Evolutionary conservation across 2,888 invertebrate genomes (phyloP), one percentile per base, ranked within the genome.

Genomic region (Cylloceria caligata): DNA sequence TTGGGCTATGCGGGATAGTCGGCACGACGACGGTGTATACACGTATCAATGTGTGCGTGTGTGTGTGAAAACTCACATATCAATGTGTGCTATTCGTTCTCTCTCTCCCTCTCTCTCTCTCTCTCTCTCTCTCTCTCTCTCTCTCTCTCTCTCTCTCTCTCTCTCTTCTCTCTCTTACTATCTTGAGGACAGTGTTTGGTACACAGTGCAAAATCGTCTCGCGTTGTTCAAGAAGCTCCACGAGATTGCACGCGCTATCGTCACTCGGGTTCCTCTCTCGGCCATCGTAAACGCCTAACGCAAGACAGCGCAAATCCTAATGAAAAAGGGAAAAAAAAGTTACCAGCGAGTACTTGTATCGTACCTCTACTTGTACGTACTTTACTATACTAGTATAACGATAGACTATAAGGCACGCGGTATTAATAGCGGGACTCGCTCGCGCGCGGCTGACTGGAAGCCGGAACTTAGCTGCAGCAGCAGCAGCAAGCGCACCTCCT

Each of bases 371-470:
- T 45, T 19, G 21, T 62, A 39, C 60, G 45, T 72, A 72, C 42
- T 45, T 72, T 9, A 21, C 55, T 21, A 24, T 11, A 24, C 24
- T 16, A 39, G 3, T 39, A 19, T 36, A 68, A 9, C 68, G 52
- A 71, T 30, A 39, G 52, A 57, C 36, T 62, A 11, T 62, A 62
- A 62, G 77, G 36, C 52, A 36, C 69, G 27, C 68, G 88, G 88
- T 91, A 91, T 90, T 90, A 91, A 91, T 91, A 90, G 90, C 86
- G 83, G 89, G 86, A 86, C 87, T 88, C 86, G 81, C 76, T 55
- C 72, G 72, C 72, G 67, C 68, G 77, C 67, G 86, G 86, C 85
- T 87, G 87, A 87, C 88, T 91, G 91, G 91, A 90, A 91, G 91
- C 90, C 91, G 91, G 91, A 91, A 91, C 91, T 88, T 87, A 88